Conservation (phyloP, 2,888 invertebrate species). For the Heteromurus nitidus region DNA sequence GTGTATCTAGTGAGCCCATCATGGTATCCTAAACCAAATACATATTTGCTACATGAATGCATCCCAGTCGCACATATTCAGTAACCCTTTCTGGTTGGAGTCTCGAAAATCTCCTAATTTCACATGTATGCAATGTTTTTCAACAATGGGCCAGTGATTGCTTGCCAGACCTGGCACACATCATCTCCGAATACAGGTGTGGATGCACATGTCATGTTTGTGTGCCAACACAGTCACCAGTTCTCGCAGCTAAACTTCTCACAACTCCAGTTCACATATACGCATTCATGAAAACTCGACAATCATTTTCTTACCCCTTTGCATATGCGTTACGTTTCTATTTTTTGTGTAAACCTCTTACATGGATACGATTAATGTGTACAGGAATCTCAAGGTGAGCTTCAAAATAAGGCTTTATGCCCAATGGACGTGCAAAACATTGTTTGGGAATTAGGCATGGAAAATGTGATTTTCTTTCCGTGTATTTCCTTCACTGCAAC, state of each 20-base stretch:
- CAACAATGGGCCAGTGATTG: slow-evolving; percentile 49
- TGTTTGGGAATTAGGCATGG: slow-evolving; percentile 6
- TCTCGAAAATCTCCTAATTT: no score
- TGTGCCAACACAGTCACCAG: not conserved
- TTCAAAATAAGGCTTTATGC: slow-evolving; percentile 21
- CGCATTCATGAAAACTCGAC: no score
- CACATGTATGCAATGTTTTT: slow-evolving; percentile 22
- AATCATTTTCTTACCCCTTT: slow-evolving; percentile 27
- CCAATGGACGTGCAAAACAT: slow-evolving; percentile 14
- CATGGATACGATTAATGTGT: slow-evolving; percentile 22
- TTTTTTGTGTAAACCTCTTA: slow-evolving; percentile 37
- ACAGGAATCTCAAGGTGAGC: slow-evolving; percentile 52
- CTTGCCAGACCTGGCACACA: not conserved
- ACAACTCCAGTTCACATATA: not conserved
- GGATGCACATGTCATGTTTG: not conserved
- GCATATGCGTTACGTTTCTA: slow-evolving; percentile 37
- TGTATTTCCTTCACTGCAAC: not conserved
- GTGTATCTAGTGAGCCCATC: no score
- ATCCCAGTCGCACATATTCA: no score
- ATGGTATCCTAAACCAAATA: no score
- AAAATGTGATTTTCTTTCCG: slow-evolving; percentile 11
- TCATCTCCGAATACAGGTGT: not conserved
- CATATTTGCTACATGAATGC: no score
- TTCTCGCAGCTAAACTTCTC: not conserved
- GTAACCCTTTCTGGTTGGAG: no score